Evolutionary conservation across 1,140 invertebrate species (phyloP).

Genomic region (Eueides isabella): DNA sequence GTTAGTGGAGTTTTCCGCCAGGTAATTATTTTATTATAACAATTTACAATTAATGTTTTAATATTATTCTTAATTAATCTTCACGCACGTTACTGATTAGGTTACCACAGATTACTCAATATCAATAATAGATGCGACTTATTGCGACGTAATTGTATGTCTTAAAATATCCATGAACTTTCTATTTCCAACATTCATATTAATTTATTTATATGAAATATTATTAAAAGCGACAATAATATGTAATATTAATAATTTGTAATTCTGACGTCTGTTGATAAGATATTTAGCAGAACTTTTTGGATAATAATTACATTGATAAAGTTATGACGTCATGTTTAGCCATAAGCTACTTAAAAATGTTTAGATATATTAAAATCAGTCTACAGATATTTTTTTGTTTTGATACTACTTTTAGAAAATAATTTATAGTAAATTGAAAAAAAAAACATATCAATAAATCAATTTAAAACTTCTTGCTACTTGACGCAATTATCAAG

Average conservation of each 20-base stretch:
- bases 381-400: neutral
- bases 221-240: neutral
- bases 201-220: neutral
- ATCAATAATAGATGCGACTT: neutral
- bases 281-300: neutral
- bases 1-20: conserved; percentile 52
- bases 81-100: neutral
- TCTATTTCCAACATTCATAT: neutral
- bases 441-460: neutral
- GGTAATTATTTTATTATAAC: conserved; percentile 33
- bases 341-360: neutral
- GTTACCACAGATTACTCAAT: neutral
- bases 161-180: neutral
- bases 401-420: neutral
- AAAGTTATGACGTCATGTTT: neutral
- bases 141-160: neutral
- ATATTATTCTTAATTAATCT: neutral
- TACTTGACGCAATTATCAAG: neutral
- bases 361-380: neutral
- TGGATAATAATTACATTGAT: neutral
- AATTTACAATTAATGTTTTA: neutral
- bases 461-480: neutral
- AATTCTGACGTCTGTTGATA: neutral
- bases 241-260: neutral
- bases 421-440: neutral